Evolutionary conservation across 2,888 invertebrate genomes (phyloP).

Genomic region (Ophion ventricosus): DNA sequence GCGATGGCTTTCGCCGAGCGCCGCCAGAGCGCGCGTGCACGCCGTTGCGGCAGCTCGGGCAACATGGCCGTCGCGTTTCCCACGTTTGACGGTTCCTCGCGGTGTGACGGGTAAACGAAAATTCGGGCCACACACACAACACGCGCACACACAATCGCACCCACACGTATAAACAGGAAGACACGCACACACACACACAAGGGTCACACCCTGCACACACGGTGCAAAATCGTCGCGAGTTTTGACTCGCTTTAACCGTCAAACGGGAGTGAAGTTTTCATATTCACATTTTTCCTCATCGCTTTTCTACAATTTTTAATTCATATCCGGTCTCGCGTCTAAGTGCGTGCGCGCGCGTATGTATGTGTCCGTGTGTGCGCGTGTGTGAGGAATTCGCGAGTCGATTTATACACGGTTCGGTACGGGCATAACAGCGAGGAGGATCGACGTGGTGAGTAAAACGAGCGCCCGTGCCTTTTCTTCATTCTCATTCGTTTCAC

Average conservation of each 20-base stretch:
- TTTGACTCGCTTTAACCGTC: not conserved
- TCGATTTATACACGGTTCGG: slow-evolving; percentile 22
- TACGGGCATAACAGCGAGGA: slow-evolving; percentile 24
- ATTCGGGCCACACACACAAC: slow-evolving; percentile 74
- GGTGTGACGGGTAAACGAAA: slow-evolving; percentile 68
- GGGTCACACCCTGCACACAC: slow-evolving; percentile 62
- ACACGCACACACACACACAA: slow-evolving; percentile 28
- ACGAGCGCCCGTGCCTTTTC: slow-evolving; percentile 42
- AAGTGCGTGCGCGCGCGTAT: slow-evolving; percentile 3
- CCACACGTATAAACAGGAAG: slow-evolving; percentile 4
- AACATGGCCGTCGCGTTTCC: slow-evolving; percentile 79
- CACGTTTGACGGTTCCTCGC: slow-evolving; percentile 79
- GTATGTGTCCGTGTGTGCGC: slow-evolving; percentile 16
- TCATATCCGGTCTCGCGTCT: slow-evolving; percentile 20
- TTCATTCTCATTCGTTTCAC: slow-evolving; percentile 14
- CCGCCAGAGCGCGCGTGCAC: slow-evolving; percentile 50
- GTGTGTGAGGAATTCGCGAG: slow-evolving; percentile 32
- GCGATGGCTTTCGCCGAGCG: not conserved
- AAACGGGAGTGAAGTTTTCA: not conserved
- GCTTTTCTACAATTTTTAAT: slow-evolving; percentile 12
- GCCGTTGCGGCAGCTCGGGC: slow-evolving; percentile 68
- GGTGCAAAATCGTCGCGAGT: slow-evolving; percentile 51
- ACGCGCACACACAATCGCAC: slow-evolving; percentile 51
- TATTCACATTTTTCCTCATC: not conserved
- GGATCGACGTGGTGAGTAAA: slow-evolving; percentile 62